Evolutionary conservation across 2,888 invertebrate genomes (phyloP).

Genomic region (Cantharis nigra): DNA sequence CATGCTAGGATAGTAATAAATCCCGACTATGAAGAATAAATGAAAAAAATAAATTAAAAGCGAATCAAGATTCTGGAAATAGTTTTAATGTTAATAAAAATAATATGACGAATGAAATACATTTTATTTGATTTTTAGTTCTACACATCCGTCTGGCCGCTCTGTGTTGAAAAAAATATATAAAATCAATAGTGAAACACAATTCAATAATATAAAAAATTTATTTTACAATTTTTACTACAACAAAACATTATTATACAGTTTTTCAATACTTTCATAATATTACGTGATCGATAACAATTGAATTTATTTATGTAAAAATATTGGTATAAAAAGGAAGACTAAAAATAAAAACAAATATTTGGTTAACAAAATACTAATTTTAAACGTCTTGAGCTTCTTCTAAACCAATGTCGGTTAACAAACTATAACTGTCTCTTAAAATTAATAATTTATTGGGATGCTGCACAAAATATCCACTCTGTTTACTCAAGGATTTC

Average conservation of each 20-base stretch:
- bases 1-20: not conserved
- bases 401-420: conserved; percentile 1
- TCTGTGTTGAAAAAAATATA: too few species aligned
- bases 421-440: conserved; percentile 17
- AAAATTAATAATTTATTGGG: conserved; percentile 12
- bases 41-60: not conserved
- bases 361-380: not conserved
- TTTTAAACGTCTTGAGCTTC: conserved; percentile 17
- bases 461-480: conserved; percentile 61
- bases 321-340: not conserved
- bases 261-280: not conserved
- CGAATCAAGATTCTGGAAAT: not conserved
- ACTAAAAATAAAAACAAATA: not conserved
- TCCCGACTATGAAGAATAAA: not conserved
- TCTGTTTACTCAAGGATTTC: conserved; percentile 70
- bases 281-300: not conserved
- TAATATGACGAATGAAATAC: too few species aligned
- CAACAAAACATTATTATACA: not conserved
- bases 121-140: too few species aligned
- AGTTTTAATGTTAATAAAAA: not conserved
- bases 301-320: not conserved
- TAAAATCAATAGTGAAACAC: too few species aligned
- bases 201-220: not conserved
- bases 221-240: not conserved
- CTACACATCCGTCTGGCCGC: too few species aligned